Percentiles rank a stretch among this genome's conserved stretches.
Evolutionary conservation across 2,113 vertebrate species (phyloP).

Genomic region (Rhizomys pruinosus): DNA sequence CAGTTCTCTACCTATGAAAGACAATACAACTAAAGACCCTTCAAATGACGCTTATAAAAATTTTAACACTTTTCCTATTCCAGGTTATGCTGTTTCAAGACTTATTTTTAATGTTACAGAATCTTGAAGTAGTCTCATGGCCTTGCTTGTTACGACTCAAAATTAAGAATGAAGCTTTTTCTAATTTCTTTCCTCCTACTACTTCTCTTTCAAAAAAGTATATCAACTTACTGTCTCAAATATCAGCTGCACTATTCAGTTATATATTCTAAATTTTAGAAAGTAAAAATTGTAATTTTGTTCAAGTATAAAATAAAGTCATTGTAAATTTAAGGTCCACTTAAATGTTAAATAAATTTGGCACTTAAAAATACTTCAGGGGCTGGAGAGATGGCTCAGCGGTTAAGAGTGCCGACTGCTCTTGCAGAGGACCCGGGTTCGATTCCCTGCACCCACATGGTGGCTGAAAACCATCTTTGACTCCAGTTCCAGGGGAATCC

Average conservation of each 20-base stretch:
- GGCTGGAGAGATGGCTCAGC: too few species aligned
- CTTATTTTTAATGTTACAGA: conserved; percentile 5
- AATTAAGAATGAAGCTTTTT: conserved; percentile 60
- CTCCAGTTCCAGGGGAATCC: too few species aligned
- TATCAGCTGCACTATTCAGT: conserved; percentile 4
- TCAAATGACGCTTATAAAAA: conserved; percentile 43
- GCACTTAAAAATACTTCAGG: conserved; percentile 12
- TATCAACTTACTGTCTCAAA: conserved; percentile 25
- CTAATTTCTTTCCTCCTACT: conserved; percentile 3
- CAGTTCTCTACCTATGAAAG: conserved; percentile 53
- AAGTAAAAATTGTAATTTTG: conserved; percentile 53
- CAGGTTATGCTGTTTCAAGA: neutral
- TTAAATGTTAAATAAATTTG: conserved; percentile 33
- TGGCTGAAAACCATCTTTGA: too few species aligned
- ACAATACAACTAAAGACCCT: conserved; percentile 21
- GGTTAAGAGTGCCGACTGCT: too few species aligned
- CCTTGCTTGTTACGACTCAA: conserved; percentile 31
- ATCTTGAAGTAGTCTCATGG: conserved; percentile 4
- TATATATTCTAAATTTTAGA: conserved; percentile 43
- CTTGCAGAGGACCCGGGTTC: too few species aligned
- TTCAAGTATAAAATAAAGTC: conserved; percentile 40
- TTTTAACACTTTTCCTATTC: neutral
- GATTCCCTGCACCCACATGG: too few species aligned
- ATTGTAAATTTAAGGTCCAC: neutral
- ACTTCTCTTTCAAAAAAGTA: conserved; percentile 29